These are phyloP conservation scores for Phrynocephalus vlangalii DNA, from an alignment of 2,797 vertebrate species.

Conservation along the genomic window DNA sequence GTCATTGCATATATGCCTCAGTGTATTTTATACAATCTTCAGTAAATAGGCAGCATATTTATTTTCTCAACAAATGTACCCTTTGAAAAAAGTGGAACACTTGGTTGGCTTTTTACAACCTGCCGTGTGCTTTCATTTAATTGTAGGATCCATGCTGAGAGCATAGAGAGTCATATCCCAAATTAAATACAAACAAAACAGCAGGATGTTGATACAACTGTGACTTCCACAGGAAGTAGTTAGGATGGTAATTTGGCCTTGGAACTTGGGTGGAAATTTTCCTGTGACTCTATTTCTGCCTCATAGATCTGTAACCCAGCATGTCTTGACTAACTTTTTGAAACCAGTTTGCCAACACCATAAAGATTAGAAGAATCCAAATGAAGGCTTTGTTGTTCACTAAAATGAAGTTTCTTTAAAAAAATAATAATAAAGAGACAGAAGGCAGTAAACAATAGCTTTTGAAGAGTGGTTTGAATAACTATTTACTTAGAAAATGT, in stretches of 20 bases:
- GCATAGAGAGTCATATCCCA: slow-evolving; percentile 74
- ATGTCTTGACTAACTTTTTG: slow-evolving; percentile 77
- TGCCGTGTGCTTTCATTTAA: slow-evolving; percentile 72
- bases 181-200: slow-evolving; percentile 80
- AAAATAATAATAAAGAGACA: slow-evolving; percentile 28
- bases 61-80: slow-evolving; percentile 46
- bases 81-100: slow-evolving; percentile 51
- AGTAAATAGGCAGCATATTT: slow-evolving; percentile 47
- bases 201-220: slow-evolving; percentile 81
- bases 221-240: slow-evolving; percentile 80
- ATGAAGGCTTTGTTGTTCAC: slow-evolving; percentile 73
- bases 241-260: slow-evolving; percentile 73
- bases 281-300: slow-evolving; percentile 68
- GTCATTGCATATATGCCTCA: slow-evolving; percentile 2
- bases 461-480: slow-evolving; percentile 45
- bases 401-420: slow-evolving; percentile 68
- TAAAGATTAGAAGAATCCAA: slow-evolving; percentile 76
- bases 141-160: slow-evolving; percentile 74
- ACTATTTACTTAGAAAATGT: slow-evolving; percentile 60
- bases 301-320: slow-evolving; percentile 71
- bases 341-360: slow-evolving; percentile 77
- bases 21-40: slow-evolving; percentile 29
- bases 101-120: slow-evolving; percentile 62
- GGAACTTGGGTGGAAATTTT: slow-evolving; percentile 70
- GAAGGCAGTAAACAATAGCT: slow-evolving; percentile 65